Percentiles rank a stretch among this genome's conserved stretches.
phyloP scores from a whole-genome alignment of 2,113 vertebrate genomes.

The Sterrhoptilus dennistouni region DNA sequence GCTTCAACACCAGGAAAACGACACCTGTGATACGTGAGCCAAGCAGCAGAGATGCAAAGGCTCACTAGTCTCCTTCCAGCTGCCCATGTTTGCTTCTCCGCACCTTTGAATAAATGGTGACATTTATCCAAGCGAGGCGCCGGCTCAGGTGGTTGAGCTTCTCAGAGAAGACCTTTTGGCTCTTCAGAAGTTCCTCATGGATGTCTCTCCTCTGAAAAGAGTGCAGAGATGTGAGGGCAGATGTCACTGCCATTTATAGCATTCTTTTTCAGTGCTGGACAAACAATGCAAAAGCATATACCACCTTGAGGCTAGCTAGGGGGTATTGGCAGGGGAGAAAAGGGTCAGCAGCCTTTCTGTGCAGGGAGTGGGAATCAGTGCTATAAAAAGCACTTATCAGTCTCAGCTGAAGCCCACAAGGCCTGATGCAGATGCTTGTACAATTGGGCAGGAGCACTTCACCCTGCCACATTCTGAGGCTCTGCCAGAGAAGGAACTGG shows the following conservation, averaged over 20 bases:
- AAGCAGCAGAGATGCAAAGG: not conserved
- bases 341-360: not conserved
- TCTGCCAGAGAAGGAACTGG: not conserved
- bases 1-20: not conserved
- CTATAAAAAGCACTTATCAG: not conserved
- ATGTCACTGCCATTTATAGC: not conserved
- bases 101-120: constrained; percentile 98
- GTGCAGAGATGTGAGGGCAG: not conserved
- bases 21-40: not conserved
- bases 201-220: constrained; percentile 89
- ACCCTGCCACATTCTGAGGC: not conserved
- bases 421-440: not conserved
- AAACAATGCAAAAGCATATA: not conserved
- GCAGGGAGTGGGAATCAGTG: not conserved
- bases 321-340: not conserved
- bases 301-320: not conserved
- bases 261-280: not conserved
- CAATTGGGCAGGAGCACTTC: not conserved
- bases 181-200: constrained; percentile 89
- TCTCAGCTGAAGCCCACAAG: not conserved
- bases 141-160: constrained; percentile 96
- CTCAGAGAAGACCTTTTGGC: constrained; percentile 94
- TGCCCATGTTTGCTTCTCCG: not conserved
- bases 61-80: not conserved
- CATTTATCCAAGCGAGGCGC: constrained; percentile 95